Percentiles rank a stretch among this genome's conserved stretches.
Conservation (phyloP, 2,797 vertebrate species). For the Naso thynnoides region DNA sequence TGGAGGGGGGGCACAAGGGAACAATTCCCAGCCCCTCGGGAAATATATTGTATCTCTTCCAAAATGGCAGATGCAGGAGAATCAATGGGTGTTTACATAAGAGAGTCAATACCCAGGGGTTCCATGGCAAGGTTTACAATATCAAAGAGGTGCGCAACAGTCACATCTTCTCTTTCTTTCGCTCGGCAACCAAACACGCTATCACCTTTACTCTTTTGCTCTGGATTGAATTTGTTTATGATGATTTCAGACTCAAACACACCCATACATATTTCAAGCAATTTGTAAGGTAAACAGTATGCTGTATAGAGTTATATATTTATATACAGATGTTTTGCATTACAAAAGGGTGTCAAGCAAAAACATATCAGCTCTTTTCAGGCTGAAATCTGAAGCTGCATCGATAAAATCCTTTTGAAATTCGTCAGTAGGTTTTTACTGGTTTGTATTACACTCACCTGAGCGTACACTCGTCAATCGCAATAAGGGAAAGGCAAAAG, state of each 20-base stretch:
- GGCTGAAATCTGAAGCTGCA: conserved; percentile 21
- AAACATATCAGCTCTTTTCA: conserved; percentile 4
- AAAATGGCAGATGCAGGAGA: conserved; percentile 80
- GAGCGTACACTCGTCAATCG: conserved; percentile 7
- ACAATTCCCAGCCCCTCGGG: conserved; percentile 74
- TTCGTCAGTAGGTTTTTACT: conserved; percentile 4
- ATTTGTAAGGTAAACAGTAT: conserved; percentile 24
- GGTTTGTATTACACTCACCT: conserved; percentile 6
- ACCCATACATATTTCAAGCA: conserved; percentile 22
- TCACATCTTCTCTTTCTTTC: conserved; percentile 23
- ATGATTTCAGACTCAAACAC: conserved; percentile 10
- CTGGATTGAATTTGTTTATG: conserved; percentile 17
- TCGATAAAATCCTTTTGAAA: conserved; percentile 5
- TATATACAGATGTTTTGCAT: conserved; percentile 25
- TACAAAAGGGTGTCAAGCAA: conserved; percentile 35
- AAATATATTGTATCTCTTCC: conserved; percentile 80
- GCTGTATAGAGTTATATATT: conserved; percentile 1
- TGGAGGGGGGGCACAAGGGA: conserved; percentile 33
- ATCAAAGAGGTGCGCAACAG: conserved; percentile 68
- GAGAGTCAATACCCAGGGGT: conserved; percentile 77
- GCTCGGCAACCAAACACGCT: conserved; percentile 30
- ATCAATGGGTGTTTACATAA: conserved; percentile 86
- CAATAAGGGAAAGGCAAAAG: conserved; percentile 1
- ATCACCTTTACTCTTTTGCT: conserved; percentile 7
- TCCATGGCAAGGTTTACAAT: conserved; percentile 68